A percentile compares a stretch with the other conserved stretches of the same genome.
Conservation (phyloP, 1,140 invertebrate species). For the Pseudachorutes palmiensis region DNA sequence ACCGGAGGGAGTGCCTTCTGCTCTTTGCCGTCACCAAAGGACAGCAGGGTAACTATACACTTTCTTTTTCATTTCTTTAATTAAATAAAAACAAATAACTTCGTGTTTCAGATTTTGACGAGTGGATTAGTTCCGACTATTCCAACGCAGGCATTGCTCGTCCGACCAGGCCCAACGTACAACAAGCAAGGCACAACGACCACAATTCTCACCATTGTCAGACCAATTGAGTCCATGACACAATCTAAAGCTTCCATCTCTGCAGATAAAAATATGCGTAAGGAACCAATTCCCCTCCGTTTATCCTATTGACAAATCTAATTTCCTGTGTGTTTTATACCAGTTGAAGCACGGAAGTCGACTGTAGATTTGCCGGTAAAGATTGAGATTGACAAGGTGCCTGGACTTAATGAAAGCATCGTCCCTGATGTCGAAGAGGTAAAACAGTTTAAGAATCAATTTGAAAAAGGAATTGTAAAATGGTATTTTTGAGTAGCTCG, state of each 20-base stretch:
- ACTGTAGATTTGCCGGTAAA: not conserved
- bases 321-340: not conserved
- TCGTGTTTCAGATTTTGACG: not conserved
- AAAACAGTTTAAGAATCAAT: no score
- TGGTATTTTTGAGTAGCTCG: no score
- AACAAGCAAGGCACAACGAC: constrained; percentile 31
- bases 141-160: constrained; percentile 29
- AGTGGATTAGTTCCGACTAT: constrained; percentile 13
- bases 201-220: constrained; percentile 31
- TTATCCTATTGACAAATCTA: no score
- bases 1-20: constrained; percentile 69
- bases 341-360: not conserved
- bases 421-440: no score
- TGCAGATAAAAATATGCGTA: not conserved
- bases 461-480: no score
- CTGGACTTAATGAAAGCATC: no score
- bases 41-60: constrained; percentile 17
- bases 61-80: not conserved
- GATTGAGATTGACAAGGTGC: no score
- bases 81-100: constrained; percentile 2
- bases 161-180: constrained; percentile 31
- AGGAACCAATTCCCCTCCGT: no score
- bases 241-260: not conserved
- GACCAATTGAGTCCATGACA: constrained; percentile 27
- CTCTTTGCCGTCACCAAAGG: constrained; percentile 61